Evolutionary conservation across 2,113 vertebrate species (phyloP), one percentile per base, ranked within the genome.

Genomic region (Dicentrarchus labrax): DNA sequence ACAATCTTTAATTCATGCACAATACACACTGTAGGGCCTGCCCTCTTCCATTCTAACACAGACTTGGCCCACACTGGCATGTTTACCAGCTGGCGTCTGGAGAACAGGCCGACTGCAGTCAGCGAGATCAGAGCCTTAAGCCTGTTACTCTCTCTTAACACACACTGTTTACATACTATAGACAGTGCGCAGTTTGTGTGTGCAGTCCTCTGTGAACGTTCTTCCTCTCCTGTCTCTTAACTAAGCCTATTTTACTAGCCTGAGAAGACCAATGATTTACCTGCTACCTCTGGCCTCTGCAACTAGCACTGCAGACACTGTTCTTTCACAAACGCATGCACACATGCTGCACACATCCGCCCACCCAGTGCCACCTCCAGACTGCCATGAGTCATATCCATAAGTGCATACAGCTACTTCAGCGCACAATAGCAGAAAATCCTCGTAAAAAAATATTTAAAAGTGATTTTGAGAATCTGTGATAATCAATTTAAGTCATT

Each of bases 181-280:
- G 91, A 92, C 85, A 72, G 75, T 64, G 79, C 62, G 41, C 72
- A 72, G 88, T 86, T 84, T 70, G 86, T 89, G 88, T 89, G 89
- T 85, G 91, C 88, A 83, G 89, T 82, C 81, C 82, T 83, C 86
- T 91, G 90, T 96, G 96, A 96, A 96, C 94, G 95, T 96, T 97
- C 96, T 96, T 97, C 97, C 96, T 97, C 96, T 96, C 81, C 61
- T 95, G 96, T 96, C 96, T 96, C 94, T 86, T 85, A 96, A 95
- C 95, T 97, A 97, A 97, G 96, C 96, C 96, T 95, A 95, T 97
- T 98, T 98, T 97, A 98, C 96, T 96, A 96, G 96, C 95, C 94
- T 95, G 94, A 97, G 96, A 97, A 97, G 97, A 96, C 96, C 97
- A 98, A 97, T 98, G 96, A 98, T 98, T 98, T 97, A 98, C 97